These are phyloP conservation scores for Ophiodon elongatus DNA, from an alignment of 2,113 vertebrate genomes.

Conservation along the genomic window DNA sequence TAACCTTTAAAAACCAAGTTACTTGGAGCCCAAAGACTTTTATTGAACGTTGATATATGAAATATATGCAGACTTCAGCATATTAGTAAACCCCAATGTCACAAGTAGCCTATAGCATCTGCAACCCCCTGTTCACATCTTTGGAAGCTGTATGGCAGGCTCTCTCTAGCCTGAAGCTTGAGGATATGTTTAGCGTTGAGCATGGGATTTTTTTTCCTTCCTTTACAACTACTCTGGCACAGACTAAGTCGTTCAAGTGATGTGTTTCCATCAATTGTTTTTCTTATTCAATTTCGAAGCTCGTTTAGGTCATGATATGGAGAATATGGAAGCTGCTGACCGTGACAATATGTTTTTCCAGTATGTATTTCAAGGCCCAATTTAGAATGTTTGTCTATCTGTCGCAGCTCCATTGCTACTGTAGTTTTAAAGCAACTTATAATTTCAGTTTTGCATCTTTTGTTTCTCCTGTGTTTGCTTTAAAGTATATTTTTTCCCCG, in stretches of 20 bases:
- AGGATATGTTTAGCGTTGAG: not conserved
- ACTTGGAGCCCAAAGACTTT: not conserved
- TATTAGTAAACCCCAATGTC: not conserved
- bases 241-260: not conserved
- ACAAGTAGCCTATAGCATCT: not conserved
- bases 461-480: not conserved
- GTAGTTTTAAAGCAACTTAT: not conserved
- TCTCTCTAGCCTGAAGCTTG: not conserved
- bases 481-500: not conserved
- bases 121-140: not conserved
- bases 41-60: not conserved
- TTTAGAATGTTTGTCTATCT: not conserved
- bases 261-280: not conserved
- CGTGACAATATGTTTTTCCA: not conserved
- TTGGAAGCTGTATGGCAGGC: too few species aligned
- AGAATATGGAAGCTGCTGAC: not conserved
- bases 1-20: constrained; percentile 9
- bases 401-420: not conserved
- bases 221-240: not conserved
- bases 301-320: not conserved
- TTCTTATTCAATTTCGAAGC: not conserved
- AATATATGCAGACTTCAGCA: not conserved
- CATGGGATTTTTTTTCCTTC: not conserved
- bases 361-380: not conserved
- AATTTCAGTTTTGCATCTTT: not conserved